Evolutionary conservation across 2,113 vertebrate species (phyloP).

Genomic region (Entosphenus tridentatus): DNA sequence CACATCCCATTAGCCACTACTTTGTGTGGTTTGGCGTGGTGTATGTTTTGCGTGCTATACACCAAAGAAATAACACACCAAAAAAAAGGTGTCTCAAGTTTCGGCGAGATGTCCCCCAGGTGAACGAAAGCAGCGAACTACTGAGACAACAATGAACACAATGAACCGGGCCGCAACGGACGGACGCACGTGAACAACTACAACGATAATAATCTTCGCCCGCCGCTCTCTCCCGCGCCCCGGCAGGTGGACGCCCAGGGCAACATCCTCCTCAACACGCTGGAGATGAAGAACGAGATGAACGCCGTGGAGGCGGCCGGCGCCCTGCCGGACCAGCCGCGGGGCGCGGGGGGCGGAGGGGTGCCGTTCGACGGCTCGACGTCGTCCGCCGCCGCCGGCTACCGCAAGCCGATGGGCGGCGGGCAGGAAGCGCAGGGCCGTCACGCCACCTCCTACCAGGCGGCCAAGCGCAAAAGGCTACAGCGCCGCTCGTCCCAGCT

Average conservation of each 20-base stretch:
- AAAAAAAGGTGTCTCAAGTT: no score
- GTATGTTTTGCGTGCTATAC: no score
- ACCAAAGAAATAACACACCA: no score
- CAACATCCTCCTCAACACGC: constrained; percentile 77
- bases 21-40: no score
- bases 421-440: constrained; percentile 3
- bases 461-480: constrained; percentile 66
- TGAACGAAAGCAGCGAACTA: no score
- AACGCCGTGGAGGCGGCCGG: constrained; percentile 63
- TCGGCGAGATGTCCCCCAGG: no score
- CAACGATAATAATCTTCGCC: neutral
- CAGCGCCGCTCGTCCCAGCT: constrained; percentile 71
- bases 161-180: no score
- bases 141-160: no score
- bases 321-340: constrained; percentile 26
- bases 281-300: constrained; percentile 98
- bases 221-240: constrained; percentile 8
- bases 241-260: constrained; percentile 85
- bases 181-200: no score
- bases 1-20: no score
- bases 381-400: constrained; percentile 1
- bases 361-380: neutral
- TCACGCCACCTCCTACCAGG: neutral
- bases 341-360: neutral
- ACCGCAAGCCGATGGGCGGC: neutral